phyloP scores from a whole-genome alignment of 2,888 invertebrate genomes.

The Pandemis cinnamomeana region DNA sequence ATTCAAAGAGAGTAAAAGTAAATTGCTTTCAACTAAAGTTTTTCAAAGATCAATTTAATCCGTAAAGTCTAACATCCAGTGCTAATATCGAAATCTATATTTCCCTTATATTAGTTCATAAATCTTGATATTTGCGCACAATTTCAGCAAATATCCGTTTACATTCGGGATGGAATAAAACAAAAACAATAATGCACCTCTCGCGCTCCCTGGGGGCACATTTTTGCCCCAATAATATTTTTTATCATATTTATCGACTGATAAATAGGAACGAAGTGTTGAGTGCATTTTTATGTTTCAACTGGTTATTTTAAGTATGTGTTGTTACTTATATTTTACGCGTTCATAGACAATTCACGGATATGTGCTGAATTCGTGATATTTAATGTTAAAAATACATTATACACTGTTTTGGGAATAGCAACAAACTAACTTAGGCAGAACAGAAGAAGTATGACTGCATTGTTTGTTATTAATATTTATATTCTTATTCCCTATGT shows the following conservation, averaged over 20 bases:
- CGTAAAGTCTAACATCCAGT: neutral
- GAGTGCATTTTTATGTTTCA: conserved; percentile 79
- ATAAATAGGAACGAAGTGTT: conserved; percentile 72
- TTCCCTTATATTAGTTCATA: conserved; percentile 53
- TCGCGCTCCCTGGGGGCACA: conserved; percentile 70
- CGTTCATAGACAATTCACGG: too few species aligned
- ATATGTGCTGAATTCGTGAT: too few species aligned
- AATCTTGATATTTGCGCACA: conserved; percentile 73
- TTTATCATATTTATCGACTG: conserved; percentile 85
- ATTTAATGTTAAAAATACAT: too few species aligned
- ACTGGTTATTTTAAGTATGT: conserved; percentile 26
- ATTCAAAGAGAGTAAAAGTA: too few species aligned
- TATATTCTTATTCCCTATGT: too few species aligned
- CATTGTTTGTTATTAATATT: too few species aligned
- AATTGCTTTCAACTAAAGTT: too few species aligned
- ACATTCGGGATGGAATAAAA: conserved; percentile 75
- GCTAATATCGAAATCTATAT: neutral
- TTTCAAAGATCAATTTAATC: neutral
- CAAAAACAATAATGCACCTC: conserved; percentile 78
- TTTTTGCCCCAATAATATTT: conserved; percentile 81
- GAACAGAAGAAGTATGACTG: too few species aligned
- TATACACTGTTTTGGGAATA: too few species aligned
- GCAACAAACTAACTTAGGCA: too few species aligned
- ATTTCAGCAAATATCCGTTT: conserved; percentile 76
- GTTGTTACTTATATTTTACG: neutral